Evolutionary conservation across 2,888 invertebrate species (phyloP).

Genomic region (Flexamia atlantica): DNA sequence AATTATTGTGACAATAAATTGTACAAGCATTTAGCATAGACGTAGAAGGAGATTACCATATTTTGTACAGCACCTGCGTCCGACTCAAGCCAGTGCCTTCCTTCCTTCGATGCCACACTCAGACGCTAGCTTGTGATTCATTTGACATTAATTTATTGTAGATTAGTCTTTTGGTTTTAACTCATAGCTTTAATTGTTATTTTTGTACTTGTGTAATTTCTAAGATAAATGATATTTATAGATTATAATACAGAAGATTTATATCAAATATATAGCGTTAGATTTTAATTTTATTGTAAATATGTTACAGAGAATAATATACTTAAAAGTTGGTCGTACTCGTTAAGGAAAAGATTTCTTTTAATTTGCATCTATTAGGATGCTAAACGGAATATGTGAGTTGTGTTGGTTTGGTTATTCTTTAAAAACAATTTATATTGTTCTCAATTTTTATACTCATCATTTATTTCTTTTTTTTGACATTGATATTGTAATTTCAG

Average conservation of each 20-base stretch:
- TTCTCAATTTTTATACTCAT: no score
- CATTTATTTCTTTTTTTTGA: no score
- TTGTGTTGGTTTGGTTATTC: no score
- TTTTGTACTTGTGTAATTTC: constrained; percentile 54
- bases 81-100: constrained; percentile 57
- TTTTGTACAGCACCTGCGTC: constrained; percentile 16
- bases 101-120: constrained; percentile 41
- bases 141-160: constrained; percentile 42
- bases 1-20: constrained; percentile 47
- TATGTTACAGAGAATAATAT: constrained; percentile 29
- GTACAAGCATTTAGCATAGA: constrained; percentile 44
- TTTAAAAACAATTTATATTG: no score
- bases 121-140: constrained; percentile 17
- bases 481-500: no score
- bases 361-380: no score
- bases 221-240: constrained; percentile 56
- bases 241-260: constrained; percentile 21
- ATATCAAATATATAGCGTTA: constrained; percentile 52
- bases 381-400: no score
- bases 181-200: constrained; percentile 57
- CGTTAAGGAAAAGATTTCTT: no score
- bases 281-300: constrained; percentile 32
- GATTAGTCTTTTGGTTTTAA: constrained; percentile 52
- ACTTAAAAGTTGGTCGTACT: background rate
- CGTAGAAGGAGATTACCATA: background rate